Percentiles rank a stretch among this genome's conserved stretches.
These are phyloP conservation scores for Notodonta ziczac DNA, from an alignment of 2,888 invertebrate genomes.

Conservation along the genomic window DNA sequence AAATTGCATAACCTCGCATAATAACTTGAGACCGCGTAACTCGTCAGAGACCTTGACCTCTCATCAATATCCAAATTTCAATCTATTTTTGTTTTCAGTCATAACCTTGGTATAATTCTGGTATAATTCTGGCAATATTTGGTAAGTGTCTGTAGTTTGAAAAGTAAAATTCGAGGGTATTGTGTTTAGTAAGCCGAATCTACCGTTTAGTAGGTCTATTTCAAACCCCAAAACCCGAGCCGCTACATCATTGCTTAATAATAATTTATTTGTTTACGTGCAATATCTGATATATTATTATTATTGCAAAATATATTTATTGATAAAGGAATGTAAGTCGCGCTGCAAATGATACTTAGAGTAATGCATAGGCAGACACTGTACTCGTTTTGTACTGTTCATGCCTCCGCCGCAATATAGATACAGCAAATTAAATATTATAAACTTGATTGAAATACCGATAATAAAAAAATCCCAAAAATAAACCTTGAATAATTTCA, in stretches of 20 bases:
- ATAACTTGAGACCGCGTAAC: neutral
- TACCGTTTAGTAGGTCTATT: slow-evolving; percentile 14
- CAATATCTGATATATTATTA: slow-evolving; percentile 43
- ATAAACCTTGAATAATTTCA: no score
- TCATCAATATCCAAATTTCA: neutral
- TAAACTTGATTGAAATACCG: no score
- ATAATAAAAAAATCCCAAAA: no score
- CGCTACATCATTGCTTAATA: slow-evolving; percentile 60
- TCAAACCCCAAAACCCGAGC: slow-evolving; percentile 34
- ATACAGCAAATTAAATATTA: no score
- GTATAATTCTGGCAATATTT: neutral
- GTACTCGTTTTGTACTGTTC: no score
- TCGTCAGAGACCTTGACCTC: neutral
- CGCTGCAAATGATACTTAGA: neutral
- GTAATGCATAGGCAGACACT: no score
- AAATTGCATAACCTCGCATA: neutral
- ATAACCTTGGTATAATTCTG: no score
- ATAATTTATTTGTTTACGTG: slow-evolving; percentile 63
- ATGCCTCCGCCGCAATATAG: no score
- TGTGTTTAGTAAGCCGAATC: slow-evolving; percentile 20
- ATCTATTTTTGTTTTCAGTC: neutral
- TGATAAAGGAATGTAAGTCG: slow-evolving; percentile 10
- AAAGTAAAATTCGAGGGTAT: neutral
- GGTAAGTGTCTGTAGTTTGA: no score
- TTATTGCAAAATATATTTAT: slow-evolving; percentile 37